A percentile compares a stretch with the other conserved stretches of the same genome.
These are phyloP conservation scores for Sakesphorus luctuosus DNA, from an alignment of 2,113 vertebrate genomes.

Conservation along the genomic window DNA sequence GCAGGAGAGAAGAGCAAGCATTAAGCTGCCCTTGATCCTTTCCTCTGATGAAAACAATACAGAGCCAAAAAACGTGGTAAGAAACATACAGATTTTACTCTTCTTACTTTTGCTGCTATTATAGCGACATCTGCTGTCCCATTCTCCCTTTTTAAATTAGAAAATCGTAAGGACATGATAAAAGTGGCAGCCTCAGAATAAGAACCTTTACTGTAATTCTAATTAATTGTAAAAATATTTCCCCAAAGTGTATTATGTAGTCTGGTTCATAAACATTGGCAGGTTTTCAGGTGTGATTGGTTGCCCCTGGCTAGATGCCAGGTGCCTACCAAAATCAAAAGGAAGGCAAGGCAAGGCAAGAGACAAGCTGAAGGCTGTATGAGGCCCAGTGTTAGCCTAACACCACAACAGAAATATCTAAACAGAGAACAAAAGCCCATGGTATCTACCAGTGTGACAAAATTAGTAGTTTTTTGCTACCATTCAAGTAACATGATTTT, in stretches of 20 bases:
- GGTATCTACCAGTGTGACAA: neutral
- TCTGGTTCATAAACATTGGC: neutral
- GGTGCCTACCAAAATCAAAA: neutral
- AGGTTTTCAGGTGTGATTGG: neutral
- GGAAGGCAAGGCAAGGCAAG: neutral
- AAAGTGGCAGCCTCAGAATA: neutral
- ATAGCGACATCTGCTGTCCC: slow-evolving; percentile 42
- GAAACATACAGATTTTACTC: accelerated
- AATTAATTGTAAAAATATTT: neutral
- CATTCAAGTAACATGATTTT: neutral
- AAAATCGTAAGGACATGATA: neutral
- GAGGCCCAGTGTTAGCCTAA: neutral
- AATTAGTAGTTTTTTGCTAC: accelerated
- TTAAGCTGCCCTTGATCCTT: neutral
- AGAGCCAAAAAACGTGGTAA: neutral
- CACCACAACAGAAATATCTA: neutral
- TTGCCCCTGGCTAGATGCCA: no score
- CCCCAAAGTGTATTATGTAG: neutral
- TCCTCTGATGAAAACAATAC: neutral
- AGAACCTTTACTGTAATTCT: neutral
- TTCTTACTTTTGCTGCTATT: neutral
- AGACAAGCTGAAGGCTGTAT: neutral
- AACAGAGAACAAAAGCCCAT: neutral
- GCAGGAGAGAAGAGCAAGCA: neutral
- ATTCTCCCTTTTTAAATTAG: neutral